These are phyloP conservation scores for Pollenia angustigena DNA, from an alignment of 2,888 invertebrate genomes.

Conservation along the genomic window DNA sequence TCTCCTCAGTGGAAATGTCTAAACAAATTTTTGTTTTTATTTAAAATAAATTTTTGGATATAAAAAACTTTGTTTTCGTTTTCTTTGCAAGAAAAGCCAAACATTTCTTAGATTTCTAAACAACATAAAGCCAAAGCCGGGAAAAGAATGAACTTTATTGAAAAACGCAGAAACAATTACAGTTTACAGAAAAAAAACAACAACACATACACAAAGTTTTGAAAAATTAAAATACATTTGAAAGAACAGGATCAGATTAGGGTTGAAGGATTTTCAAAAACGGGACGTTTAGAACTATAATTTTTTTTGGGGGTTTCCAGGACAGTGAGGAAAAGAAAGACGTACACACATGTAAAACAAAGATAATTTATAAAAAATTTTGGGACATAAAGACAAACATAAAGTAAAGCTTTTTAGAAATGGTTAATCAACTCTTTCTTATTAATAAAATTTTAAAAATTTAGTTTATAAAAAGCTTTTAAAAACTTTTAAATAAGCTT, in stretches of 20 bases:
- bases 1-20: constrained; percentile 42
- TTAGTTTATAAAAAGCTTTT: neutral
- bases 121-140: constrained; percentile 30
- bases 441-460: neutral
- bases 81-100: constrained; percentile 18
- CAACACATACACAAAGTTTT: constrained; percentile 22
- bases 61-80: neutral
- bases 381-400: neutral
- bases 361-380: neutral
- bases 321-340: neutral
- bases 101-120: constrained; percentile 27
- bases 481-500: too few species aligned
- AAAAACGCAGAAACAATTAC: constrained; percentile 20
- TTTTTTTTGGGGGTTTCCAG: neutral
- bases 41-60: neutral
- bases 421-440: too few species aligned
- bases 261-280: neutral
- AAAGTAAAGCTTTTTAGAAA: neutral
- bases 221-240: neutral
- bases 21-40: constrained; percentile 43
- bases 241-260: neutral
- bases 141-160: constrained; percentile 23
- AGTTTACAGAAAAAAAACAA: neutral
- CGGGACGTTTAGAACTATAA: neutral
- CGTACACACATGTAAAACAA: neutral